A percentile compares a stretch with the other conserved stretches of the same genome.
Conservation (phyloP, 2,888 invertebrate genomes). For the Chrysolina oricalcia region DNA sequence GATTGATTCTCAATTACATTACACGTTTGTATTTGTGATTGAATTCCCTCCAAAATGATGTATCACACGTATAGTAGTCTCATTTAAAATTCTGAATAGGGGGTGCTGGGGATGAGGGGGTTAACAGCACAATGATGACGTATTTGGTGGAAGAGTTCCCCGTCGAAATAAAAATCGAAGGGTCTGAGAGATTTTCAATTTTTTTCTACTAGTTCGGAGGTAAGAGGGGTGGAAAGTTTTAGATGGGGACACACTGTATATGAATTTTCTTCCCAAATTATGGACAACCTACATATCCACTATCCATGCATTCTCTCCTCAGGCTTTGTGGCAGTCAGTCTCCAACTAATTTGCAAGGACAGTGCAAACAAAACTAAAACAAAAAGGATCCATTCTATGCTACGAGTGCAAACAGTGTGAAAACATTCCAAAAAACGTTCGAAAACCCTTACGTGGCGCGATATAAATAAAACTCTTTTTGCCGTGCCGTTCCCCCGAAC, state of each 20-base stretch:
- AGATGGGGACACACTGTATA: no score
- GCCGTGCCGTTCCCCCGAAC: slow-evolving; percentile 68
- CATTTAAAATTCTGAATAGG: no score
- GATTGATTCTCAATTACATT: no score
- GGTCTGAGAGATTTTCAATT: no score
- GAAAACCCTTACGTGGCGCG: slow-evolving; percentile 67
- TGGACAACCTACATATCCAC: background rate
- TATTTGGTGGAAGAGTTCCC: no score
- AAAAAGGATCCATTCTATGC: slow-evolving; percentile 44
- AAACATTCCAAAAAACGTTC: slow-evolving; percentile 44
- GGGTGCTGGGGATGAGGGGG: no score
- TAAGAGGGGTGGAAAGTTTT: background rate
- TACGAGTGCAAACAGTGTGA: slow-evolving; percentile 54
- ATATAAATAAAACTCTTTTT: slow-evolving; percentile 69
- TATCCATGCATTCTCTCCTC: background rate
- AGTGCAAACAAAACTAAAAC: slow-evolving; percentile 36
- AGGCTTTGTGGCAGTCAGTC: background rate
- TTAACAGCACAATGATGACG: no score
- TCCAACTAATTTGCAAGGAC: slow-evolving; percentile 14
- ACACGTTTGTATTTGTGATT: no score
- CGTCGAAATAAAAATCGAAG: no score
- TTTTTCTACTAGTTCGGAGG: background rate
- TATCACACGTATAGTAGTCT: no score
- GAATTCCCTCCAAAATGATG: no score
- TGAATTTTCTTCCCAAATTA: no score